Conservation (phyloP, 2,888 invertebrate species). For the Tinea trinotella region DNA sequence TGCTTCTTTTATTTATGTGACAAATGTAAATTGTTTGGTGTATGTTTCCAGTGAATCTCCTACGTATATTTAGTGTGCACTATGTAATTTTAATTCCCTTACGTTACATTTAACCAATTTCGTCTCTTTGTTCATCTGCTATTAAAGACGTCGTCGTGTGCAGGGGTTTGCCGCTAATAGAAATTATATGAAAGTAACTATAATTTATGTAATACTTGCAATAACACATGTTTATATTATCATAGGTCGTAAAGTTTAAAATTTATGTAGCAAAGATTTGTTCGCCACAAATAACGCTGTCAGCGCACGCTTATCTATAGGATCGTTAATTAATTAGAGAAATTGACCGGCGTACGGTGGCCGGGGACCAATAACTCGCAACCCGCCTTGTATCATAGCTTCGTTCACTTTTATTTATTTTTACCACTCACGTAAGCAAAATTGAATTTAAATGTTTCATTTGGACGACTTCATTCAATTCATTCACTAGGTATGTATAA, state of each 20-base stretch:
- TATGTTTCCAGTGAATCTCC: slow-evolving; percentile 40
- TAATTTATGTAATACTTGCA: slow-evolving; percentile 4
- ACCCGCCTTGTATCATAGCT: slow-evolving; percentile 68
- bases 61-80: slow-evolving; percentile 47
- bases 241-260: slow-evolving; percentile 61
- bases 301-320: slow-evolving; percentile 65
- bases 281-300: slow-evolving; percentile 72
- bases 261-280: slow-evolving; percentile 70
- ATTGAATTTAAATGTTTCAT: slow-evolving; percentile 54
- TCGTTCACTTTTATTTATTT: slow-evolving; percentile 64
- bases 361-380: slow-evolving; percentile 70
- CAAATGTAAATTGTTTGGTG: slow-evolving; percentile 55
- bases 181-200: not conserved
- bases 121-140: not conserved
- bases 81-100: not conserved
- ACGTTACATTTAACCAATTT: not conserved
- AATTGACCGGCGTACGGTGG: slow-evolving; percentile 66
- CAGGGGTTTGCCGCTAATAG: not conserved
- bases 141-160: not conserved
- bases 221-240: slow-evolving; percentile 16
- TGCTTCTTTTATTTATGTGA: slow-evolving; percentile 64
- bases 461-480: slow-evolving; percentile 14
- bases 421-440: slow-evolving; percentile 68
- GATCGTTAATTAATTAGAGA: slow-evolving; percentile 73
- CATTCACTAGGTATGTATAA: not conserved